Evolutionary conservation across 1,140 invertebrate genomes (phyloP).

Genomic region (Bombus ignitus): DNA sequence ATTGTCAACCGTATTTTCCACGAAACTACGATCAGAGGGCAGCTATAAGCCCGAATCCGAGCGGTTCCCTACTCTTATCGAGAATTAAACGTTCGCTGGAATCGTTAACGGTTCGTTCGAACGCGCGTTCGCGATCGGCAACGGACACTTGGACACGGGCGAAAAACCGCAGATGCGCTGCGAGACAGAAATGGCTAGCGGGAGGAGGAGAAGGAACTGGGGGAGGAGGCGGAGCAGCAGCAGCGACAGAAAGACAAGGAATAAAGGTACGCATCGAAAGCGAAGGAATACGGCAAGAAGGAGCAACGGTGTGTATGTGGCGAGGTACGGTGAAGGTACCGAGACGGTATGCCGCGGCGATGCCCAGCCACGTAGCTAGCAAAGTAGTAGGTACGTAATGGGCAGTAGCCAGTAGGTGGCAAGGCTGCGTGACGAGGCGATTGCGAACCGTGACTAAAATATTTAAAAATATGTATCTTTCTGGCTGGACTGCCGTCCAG

Average conservation of each 20-base stretch:
- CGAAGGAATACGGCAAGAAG: conserved; percentile 3
- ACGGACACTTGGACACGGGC: neutral
- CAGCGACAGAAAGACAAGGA: neutral
- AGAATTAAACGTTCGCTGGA: too few relatives aligned
- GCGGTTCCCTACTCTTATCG: too few relatives aligned
- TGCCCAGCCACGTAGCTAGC: conserved; percentile 61
- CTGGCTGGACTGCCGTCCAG: conserved; percentile 82
- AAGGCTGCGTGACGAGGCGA: conserved; percentile 83
- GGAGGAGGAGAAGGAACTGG: neutral
- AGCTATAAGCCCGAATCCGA: too few relatives aligned
- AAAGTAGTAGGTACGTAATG: conserved; percentile 78
- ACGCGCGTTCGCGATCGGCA: neutral
- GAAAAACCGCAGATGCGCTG: neutral
- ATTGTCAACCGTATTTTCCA: too few relatives aligned
- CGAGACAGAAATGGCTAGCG: neutral
- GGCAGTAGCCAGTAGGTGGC: conserved; percentile 81
- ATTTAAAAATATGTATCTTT: conserved; percentile 84
- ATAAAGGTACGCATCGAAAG: neutral
- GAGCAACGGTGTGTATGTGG: neutral
- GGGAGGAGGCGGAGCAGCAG: too few relatives aligned
- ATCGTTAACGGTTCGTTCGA: too few relatives aligned
- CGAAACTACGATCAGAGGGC: too few relatives aligned
- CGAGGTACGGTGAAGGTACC: conserved; percentile 25
- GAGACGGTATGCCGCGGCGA: conserved; percentile 46
- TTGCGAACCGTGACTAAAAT: conserved; percentile 83